phyloP scores from a whole-genome alignment of 2,888 invertebrate species.

The Spilosoma lubricipeda region DNA sequence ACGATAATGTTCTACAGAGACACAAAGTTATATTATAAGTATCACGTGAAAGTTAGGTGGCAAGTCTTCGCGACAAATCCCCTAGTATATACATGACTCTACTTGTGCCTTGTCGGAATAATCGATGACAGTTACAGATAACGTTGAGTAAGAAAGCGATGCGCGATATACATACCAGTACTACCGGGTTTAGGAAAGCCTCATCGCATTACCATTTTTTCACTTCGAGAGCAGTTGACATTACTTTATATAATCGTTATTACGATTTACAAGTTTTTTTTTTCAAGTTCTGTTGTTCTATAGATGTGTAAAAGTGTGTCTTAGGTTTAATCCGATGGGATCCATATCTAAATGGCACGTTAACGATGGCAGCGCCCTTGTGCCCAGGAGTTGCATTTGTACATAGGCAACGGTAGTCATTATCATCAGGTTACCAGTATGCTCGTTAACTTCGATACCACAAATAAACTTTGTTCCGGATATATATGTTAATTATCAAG shows the following conservation, averaged over 20 bases:
- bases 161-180: conserved; percentile 11
- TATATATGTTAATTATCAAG: too few relatives aligned
- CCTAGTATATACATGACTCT: not conserved
- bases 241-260: not conserved
- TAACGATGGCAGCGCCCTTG: too few relatives aligned
- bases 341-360: too few relatives aligned
- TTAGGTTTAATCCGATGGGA: too few relatives aligned
- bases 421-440: too few relatives aligned
- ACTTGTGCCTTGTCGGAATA: conserved; percentile 37
- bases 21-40: too few relatives aligned
- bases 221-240: conserved; percentile 15
- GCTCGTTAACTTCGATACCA: too few relatives aligned
- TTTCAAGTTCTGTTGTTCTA: not conserved
- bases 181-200: conserved; percentile 25
- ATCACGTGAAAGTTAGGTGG: not conserved
- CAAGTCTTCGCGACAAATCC: not conserved
- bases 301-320: not conserved
- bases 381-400: too few relatives aligned
- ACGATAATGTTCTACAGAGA: not conserved
- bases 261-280: not conserved
- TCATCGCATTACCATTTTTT: conserved; percentile 24
- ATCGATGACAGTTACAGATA: conserved; percentile 34
- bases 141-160: conserved; percentile 45
- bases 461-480: too few relatives aligned
- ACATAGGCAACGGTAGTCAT: too few relatives aligned